These are phyloP conservation scores for Chaetodon trifasciatus DNA, from an alignment of 2,797 vertebrate species.

Conservation along the genomic window DNA sequence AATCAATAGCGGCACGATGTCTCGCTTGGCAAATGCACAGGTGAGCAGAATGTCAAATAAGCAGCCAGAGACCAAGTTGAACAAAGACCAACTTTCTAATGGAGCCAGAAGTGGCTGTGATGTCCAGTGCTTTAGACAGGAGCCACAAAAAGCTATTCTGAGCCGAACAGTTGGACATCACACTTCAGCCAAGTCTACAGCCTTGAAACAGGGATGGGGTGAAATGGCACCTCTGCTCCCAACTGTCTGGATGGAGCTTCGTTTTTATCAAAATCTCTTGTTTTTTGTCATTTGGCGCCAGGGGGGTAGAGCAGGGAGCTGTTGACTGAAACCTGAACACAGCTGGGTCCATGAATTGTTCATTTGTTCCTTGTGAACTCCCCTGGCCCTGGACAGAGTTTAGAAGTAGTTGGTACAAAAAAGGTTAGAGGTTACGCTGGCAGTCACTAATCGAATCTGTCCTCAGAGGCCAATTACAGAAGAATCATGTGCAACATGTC, in stretches of 20 bases:
- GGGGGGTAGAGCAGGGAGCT: conserved; percentile 27
- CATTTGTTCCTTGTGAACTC: conserved; percentile 64
- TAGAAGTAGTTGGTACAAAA: conserved; percentile 32
- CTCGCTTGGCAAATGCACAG: conserved; percentile 67
- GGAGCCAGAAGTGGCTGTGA: conserved; percentile 59
- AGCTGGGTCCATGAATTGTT: conserved; percentile 63
- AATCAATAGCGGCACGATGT: conserved; percentile 77
- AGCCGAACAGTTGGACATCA: conserved; percentile 56
- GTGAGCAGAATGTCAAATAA: conserved; percentile 79
- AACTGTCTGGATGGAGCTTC: conserved; percentile 44
- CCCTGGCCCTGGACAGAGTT: conserved; percentile 33
- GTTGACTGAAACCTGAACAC: conserved; percentile 57
- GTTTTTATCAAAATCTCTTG: conserved; percentile 50
- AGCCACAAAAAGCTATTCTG: conserved; percentile 60
- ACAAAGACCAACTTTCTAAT: conserved; percentile 60
- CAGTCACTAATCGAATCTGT: conserved; percentile 49
- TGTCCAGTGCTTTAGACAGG: conserved; percentile 49
- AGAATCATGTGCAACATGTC: conserved; percentile 44
- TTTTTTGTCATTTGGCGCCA: conserved; percentile 43
- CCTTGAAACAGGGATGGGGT: conserved; percentile 24
- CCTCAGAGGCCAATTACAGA: conserved; percentile 55
- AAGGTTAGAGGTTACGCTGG: conserved; percentile 43
- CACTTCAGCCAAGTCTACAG: conserved; percentile 51
- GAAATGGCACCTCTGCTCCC: conserved; percentile 41
- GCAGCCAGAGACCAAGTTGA: conserved; percentile 34